Evolutionary conservation across 2,113 vertebrate species (phyloP), one percentile per base, ranked within the genome.

Genomic region (Hucho hucho): DNA sequence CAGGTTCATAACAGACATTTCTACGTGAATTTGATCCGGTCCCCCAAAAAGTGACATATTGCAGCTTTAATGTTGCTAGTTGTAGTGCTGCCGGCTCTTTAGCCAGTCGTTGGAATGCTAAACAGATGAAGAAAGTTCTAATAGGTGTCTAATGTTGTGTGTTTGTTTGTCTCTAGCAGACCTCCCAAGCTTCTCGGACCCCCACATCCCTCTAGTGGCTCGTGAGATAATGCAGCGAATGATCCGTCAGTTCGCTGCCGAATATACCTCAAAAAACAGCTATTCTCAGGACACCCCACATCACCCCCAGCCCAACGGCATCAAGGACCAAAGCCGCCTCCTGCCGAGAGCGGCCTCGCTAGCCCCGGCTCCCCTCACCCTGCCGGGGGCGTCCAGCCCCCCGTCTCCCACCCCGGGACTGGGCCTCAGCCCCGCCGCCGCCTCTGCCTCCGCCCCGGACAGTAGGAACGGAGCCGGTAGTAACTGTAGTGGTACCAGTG

Each of bases 241-340:
- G 97, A 98, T 98, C 94, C 96, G 96, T 92, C 96, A 98, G 95
- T 98, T 99, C 94, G 97, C 97, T 95, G 96, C 95, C 90, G 97
- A 99, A 99, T 99, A 98, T 99, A 99, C 98, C 97, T 99, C 97
- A 98, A 98, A 99, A 96, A 98, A 93, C 93, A 95, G 93, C 92
- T 95, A 93, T 95, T 96, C 97, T 98, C 97, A 99, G 97, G 97
- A 98, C 94, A 95, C 96, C 94, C 93, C 95, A 37, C 49, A 18
- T 18, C 49, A 53, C 16, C 96, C 94, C 93, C 95, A 93, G 94
- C 95, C 95, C 95, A 97, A 98, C 95, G 96, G 96, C 95, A 97
- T 95, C 95, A 98, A 98, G 96, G 97, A 99, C 97, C 97, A 98
- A 98, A 98, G 96, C 94, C 95, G 1, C 49, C 49, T 53, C 49